Evolutionary conservation across 2,888 invertebrate species (phyloP).

Genomic region (Meliscaeva auricollis): DNA sequence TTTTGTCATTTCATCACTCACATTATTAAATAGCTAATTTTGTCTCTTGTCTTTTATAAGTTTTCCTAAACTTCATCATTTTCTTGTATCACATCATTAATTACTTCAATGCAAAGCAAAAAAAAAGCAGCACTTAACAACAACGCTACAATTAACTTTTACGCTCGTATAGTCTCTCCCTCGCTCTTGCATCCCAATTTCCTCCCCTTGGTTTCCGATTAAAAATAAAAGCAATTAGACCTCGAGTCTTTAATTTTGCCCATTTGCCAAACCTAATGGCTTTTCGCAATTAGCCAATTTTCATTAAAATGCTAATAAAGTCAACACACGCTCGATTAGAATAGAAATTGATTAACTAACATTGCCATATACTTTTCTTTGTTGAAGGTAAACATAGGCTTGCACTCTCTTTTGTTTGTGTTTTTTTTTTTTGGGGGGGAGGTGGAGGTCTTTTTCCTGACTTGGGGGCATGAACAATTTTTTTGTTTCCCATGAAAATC

Average conservation of each 20-base stretch:
- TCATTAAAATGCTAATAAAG: conserved; percentile 75
- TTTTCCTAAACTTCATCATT: too few species aligned
- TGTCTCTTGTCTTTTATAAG: too few species aligned
- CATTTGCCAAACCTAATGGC: conserved; percentile 18
- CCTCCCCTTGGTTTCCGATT: conserved; percentile 6
- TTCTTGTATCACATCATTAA: conserved; percentile 19
- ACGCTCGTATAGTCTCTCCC: neutral
- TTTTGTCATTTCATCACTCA: too few species aligned
- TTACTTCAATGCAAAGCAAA: neutral
- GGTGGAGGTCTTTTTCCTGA: neutral
- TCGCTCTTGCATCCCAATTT: neutral
- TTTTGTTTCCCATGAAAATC: neutral
- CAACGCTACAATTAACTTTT: conserved; percentile 33
- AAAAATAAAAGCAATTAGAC: conserved; percentile 46
- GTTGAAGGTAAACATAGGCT: conserved; percentile 22
- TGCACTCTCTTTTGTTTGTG: neutral
- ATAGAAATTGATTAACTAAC: conserved; percentile 73
- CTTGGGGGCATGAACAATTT: neutral
- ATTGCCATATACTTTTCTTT: conserved; percentile 37
- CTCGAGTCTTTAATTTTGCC: conserved; percentile 45
- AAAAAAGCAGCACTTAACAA: conserved; percentile 10
- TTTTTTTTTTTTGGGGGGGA: too few species aligned
- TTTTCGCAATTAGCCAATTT: conserved; percentile 70
- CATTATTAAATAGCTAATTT: too few species aligned
- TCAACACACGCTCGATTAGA: conserved; percentile 75